Conservation (phyloP, 1,140 invertebrate species). For the Heliconius himera region DNA sequence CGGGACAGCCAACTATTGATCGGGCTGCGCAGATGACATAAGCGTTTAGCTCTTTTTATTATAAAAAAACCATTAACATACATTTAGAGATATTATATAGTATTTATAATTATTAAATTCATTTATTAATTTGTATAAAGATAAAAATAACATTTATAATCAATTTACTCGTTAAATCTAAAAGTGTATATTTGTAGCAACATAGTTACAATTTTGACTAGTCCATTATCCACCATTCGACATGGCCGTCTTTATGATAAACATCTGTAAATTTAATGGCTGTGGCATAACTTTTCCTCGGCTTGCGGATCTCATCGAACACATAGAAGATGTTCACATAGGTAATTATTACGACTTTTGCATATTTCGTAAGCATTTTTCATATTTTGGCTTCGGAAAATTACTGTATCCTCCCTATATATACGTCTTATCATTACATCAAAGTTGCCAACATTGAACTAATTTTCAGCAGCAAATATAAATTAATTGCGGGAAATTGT, state of each 20-base stretch:
- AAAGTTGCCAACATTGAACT: constrained; percentile 72
- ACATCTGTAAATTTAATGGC: constrained; percentile 93
- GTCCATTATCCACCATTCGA: constrained; percentile 71
- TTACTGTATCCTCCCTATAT: constrained; percentile 59
- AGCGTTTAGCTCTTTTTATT: constrained; percentile 51
- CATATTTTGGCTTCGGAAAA: constrained; percentile 37
- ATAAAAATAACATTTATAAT: background rate
- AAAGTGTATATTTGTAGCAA: constrained; percentile 29
- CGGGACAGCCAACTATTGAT: constrained; percentile 74
- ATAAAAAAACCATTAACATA: constrained; percentile 6
- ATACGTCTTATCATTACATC: constrained; percentile 72
- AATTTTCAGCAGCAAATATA: constrained; percentile 43
- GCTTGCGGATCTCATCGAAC: constrained; percentile 90
- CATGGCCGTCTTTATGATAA: constrained; percentile 94
- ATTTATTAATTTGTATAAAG: background rate
- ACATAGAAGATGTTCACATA: constrained; percentile 93
- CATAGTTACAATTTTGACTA: constrained; percentile 64
- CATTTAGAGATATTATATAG: constrained; percentile 6
- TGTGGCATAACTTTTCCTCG: constrained; percentile 91
- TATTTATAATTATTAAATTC: constrained; percentile 13
- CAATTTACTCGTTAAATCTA: background rate
- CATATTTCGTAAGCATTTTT: background rate
- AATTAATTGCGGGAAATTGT: constrained; percentile 53
- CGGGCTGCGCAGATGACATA: constrained; percentile 59
- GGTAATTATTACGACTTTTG: constrained; percentile 83